Conservation (phyloP, 2,113 vertebrate species). For the Dascyllus trimaculatus region DNA sequence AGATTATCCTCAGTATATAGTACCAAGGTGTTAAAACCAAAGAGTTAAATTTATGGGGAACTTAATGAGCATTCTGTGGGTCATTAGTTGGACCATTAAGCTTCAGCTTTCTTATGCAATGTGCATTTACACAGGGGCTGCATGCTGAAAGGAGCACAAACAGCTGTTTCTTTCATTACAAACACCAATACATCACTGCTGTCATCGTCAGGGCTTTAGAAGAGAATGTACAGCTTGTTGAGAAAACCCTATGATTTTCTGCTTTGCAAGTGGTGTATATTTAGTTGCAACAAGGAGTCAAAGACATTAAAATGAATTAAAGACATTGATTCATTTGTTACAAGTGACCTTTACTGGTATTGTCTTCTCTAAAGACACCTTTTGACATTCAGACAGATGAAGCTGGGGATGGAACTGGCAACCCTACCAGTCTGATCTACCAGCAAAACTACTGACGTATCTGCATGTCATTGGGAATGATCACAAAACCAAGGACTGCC, state of each 20-base stretch:
- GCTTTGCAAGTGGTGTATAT: not conserved
- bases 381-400: no score
- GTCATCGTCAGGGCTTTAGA: not conserved
- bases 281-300: not conserved
- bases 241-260: not conserved
- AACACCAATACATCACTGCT: not conserved
- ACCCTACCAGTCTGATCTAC: no score
- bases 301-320: no score
- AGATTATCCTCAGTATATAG: not conserved
- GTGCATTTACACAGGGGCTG: not conserved
- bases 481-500: no score
- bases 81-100: not conserved
- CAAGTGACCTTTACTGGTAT: no score
- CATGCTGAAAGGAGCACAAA: not conserved
- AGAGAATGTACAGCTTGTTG: not conserved
- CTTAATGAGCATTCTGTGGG: slow-evolving; percentile 16
- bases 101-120: not conserved
- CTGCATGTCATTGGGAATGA: no score
- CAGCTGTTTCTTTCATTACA: slow-evolving; percentile 7
- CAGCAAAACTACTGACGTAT: no score
- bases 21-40: slow-evolving; percentile 10
- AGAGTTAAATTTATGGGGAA: not conserved
- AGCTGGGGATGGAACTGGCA: no score
- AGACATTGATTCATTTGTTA: no score
- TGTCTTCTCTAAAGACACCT: no score